These are phyloP conservation scores for Dascillus cervinus DNA, from an alignment of 2,888 invertebrate genomes.

Conservation along the genomic window DNA sequence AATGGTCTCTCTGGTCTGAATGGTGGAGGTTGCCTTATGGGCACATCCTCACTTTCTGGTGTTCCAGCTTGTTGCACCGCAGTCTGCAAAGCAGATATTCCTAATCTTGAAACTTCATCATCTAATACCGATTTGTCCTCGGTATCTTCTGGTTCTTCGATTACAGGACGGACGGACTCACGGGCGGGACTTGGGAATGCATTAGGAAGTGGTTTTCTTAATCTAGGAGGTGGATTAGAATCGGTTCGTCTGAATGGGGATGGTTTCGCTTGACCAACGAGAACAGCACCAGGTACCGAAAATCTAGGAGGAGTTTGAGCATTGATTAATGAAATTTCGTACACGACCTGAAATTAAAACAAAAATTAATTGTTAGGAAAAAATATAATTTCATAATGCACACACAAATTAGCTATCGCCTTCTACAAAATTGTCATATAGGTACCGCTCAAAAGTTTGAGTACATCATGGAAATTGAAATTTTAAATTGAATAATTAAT, in stretches of 20 bases:
- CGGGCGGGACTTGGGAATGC: slow-evolving; percentile 25
- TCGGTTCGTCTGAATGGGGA: slow-evolving; percentile 37
- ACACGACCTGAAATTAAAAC: slow-evolving; percentile 16
- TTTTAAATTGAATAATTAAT: no score
- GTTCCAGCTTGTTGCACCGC: slow-evolving; percentile 16
- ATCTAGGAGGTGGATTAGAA: slow-evolving; percentile 43
- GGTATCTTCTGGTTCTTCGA: slow-evolving; percentile 60
- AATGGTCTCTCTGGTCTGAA: slow-evolving; percentile 37
- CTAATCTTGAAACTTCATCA: slow-evolving; percentile 33
- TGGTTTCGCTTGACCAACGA: slow-evolving; percentile 36
- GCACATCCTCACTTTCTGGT: slow-evolving; percentile 10
- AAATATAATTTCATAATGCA: no score
- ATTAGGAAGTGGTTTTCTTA: slow-evolving; percentile 31
- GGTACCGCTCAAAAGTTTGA: no score
- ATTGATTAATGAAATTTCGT: slow-evolving; percentile 28
- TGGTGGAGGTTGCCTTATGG: slow-evolving; percentile 26
- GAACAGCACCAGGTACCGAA: slow-evolving; percentile 58
- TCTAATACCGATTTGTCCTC: slow-evolving; percentile 32
- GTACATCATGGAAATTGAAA: no score
- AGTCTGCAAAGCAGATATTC: slow-evolving; percentile 24
- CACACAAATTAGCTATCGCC: no score
- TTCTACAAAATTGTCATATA: no score
- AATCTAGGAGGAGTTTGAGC: slow-evolving; percentile 56
- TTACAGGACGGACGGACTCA: slow-evolving; percentile 53
- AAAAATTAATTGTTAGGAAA: no score